Base-by-base conservation (phyloP, 2,888 invertebrate genomes). In the Campoletis raptor region DNA sequence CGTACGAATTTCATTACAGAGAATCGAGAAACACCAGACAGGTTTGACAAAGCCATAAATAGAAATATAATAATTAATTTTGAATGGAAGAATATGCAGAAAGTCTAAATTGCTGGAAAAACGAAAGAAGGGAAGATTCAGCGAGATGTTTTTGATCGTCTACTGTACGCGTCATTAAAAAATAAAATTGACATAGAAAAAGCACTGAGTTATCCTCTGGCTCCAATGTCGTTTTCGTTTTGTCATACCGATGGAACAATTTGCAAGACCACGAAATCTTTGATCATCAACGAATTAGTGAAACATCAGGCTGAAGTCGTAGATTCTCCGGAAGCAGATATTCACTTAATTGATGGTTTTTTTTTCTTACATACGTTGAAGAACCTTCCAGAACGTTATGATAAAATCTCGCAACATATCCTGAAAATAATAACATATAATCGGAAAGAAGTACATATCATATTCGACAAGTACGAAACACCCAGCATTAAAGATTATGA, bases 401-500 rank as follows among this genome's bases (percentile, higher is more conserved):
- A 84, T 72, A 84, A 86, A 85, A 88, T 89, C 64, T 89, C 89
- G 21, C 67, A 83, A 73, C 81, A 83, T 79, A 88, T 89, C 45
- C 87, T 89, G 12, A 87, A 85, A 85, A 79, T 89, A 83, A 61
- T 90, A 70, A 87, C 87, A 72, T 89, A 87, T 82, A 84, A 90
- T 81, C 85, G 83, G 85, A 90, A 90, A 90, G 88, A 89, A 88
- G 88, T 91, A 54, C 88, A 91, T 86, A 90, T 92, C 78, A 84
- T 91, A 76, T 92, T 92, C 86, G 91, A 92, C 85, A 89, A 89
- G 73, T 92, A 90, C 83, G 87, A 89, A 40, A 86, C 77, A 85
- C 90, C 90, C 21, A 89, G 87, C 73, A 90, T 92, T 40, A 90
- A 90, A 83, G 90, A 92, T 87, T 87, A 77, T 73, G 90, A 90